Percentiles rank a stretch among this genome's conserved stretches.
These are phyloP conservation scores for Coelopa pilipes DNA, from an alignment of 2,888 invertebrate species.

Conservation along the genomic window DNA sequence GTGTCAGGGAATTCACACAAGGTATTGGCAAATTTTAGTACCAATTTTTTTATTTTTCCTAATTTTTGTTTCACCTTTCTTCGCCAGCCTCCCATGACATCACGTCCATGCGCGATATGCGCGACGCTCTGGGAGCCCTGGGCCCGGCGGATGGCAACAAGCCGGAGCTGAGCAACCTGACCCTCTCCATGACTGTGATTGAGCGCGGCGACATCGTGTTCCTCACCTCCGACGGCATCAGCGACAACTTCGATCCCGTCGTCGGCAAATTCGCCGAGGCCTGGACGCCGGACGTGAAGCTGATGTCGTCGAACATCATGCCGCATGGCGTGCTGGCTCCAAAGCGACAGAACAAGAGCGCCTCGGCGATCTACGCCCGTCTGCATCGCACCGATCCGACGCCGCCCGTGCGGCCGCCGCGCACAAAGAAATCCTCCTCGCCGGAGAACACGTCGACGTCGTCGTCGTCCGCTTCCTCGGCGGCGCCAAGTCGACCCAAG, in stretches of 20 bases:
- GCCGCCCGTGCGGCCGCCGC: slow-evolving; percentile 52
- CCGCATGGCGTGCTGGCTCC: slow-evolving; percentile 53
- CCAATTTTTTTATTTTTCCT: too few species aligned
- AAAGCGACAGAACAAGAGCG: slow-evolving; percentile 65
- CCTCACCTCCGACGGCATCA: slow-evolving; percentile 89
- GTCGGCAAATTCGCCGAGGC: slow-evolving; percentile 85
- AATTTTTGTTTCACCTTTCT: slow-evolving; percentile 27
- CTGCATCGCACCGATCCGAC: slow-evolving; percentile 46
- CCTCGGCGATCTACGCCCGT: slow-evolving; percentile 62
- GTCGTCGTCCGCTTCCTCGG: slow-evolving; percentile 46
- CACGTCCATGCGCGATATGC: slow-evolving; percentile 81
- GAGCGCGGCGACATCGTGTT: slow-evolving; percentile 86
- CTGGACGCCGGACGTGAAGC: slow-evolving; percentile 63
- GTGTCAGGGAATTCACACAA: slow-evolving; percentile 86
- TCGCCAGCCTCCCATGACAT: slow-evolving; percentile 82
- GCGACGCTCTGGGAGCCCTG: slow-evolving; percentile 87
- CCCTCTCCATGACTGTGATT: slow-evolving; percentile 83
- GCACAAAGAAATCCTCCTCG: slow-evolving; percentile 53
- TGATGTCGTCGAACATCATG: slow-evolving; percentile 42
- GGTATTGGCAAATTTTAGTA: slow-evolving; percentile 65
- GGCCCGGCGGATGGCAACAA: slow-evolving; percentile 87
- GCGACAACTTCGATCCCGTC: slow-evolving; percentile 92
- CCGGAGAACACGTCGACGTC: slow-evolving; percentile 41
- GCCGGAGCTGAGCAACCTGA: slow-evolving; percentile 88
- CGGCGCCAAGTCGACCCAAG: slow-evolving; percentile 64